Evolutionary conservation across 2,113 vertebrate genomes (phyloP).

Genomic region (Xiphias gladius): DNA sequence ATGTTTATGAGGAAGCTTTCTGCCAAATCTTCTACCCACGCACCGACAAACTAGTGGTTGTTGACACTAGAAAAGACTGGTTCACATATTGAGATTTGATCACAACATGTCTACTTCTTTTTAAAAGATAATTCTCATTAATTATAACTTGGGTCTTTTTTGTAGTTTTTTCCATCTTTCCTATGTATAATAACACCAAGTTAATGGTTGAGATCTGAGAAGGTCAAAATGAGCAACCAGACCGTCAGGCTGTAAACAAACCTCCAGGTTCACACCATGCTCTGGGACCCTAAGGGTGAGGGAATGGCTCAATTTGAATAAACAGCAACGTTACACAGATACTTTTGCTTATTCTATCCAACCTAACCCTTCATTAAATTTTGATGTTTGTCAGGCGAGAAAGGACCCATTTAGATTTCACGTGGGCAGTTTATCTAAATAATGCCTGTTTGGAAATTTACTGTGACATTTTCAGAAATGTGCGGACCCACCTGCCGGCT

Average conservation of each 20-base stretch:
- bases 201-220: too few relatives aligned
- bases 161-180: neutral
- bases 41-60: neutral
- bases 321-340: neutral
- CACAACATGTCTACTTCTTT: too few relatives aligned
- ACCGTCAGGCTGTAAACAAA: too few relatives aligned
- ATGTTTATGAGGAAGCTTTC: conserved; percentile 2
- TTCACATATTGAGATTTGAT: neutral
- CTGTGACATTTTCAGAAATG: too few relatives aligned
- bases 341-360: neutral
- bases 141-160: neutral
- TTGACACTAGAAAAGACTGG: neutral
- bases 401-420: too few relatives aligned
- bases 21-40: neutral
- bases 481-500: too few relatives aligned
- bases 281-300: too few relatives aligned
- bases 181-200: neutral
- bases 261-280: too few relatives aligned
- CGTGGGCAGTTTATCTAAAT: too few relatives aligned
- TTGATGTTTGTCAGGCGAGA: too few relatives aligned
- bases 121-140: neutral
- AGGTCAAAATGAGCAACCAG: too few relatives aligned
- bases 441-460: too few relatives aligned
- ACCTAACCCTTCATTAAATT: neutral
- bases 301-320: neutral